Percentiles rank a stretch among this genome's conserved stretches.
Conservation (phyloP, 1,140 invertebrate species). For the Leptopilina boulardi region DNA sequence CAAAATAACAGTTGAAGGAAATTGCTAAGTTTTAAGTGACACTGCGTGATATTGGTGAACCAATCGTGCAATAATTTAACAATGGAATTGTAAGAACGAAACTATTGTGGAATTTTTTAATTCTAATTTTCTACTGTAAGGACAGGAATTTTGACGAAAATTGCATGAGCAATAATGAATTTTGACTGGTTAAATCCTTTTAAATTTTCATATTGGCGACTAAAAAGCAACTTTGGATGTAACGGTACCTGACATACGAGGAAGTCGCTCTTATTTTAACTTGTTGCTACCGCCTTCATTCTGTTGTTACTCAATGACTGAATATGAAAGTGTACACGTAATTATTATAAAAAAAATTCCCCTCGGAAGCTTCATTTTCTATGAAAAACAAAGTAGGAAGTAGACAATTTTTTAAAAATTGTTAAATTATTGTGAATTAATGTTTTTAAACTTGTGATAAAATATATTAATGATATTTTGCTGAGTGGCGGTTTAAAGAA, state of each 20-base stretch:
- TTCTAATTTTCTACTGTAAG: too few relatives aligned
- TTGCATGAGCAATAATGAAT: neutral
- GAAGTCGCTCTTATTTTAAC: slow-evolving; percentile 13
- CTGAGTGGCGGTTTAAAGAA: slow-evolving; percentile 1
- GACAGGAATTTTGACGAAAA: neutral
- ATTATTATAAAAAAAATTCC: neutral
- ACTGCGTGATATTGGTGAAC: too few relatives aligned
- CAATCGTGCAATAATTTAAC: too few relatives aligned
- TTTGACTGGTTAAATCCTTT: neutral
- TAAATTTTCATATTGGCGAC: neutral
- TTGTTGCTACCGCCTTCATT: slow-evolving; percentile 8
- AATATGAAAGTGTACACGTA: neutral
- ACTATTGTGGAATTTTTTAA: too few relatives aligned
- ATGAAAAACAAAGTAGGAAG: neutral
- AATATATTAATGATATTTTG: neutral
- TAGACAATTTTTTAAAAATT: neutral
- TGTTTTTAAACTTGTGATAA: too few relatives aligned
- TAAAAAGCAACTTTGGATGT: neutral
- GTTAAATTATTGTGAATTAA: neutral
- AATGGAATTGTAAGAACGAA: too few relatives aligned
- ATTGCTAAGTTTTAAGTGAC: too few relatives aligned
- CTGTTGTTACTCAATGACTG: slow-evolving; percentile 5
- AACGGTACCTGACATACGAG: slow-evolving; percentile 10
- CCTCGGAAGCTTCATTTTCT: neutral
- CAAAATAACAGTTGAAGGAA: too few relatives aligned